A percentile compares a stretch with the other conserved stretches of the same genome.
These are phyloP conservation scores for Drosophila nebulosa DNA, from an alignment of 1,140 invertebrate species.

Conservation along the genomic window DNA sequence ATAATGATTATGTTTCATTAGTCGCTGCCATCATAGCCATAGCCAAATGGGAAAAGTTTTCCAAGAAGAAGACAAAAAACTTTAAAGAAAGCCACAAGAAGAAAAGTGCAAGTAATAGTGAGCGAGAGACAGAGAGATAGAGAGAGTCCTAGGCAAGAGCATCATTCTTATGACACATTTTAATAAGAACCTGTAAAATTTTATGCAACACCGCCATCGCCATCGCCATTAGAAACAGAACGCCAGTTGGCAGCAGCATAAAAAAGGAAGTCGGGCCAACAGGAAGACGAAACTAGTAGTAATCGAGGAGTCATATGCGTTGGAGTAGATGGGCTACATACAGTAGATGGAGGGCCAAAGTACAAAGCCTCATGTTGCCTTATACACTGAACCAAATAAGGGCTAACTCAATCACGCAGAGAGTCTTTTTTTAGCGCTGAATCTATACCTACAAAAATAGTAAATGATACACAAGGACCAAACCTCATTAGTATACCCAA, in stretches of 20 bases:
- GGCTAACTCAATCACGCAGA: background rate
- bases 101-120: conserved; percentile 64
- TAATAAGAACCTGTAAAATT: conserved; percentile 70
- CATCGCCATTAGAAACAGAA: conserved; percentile 9
- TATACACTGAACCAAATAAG: conserved; percentile 12
- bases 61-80: conserved; percentile 9
- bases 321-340: conserved; percentile 23
- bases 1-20: conserved; percentile 77
- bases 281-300: conserved; percentile 13
- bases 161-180: conserved; percentile 41
- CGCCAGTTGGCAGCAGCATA: conserved; percentile 30
- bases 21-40: conserved; percentile 2
- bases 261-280: conserved; percentile 34
- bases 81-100: conserved; percentile 36
- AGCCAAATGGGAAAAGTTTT: conserved; percentile 51
- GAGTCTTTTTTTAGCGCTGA: no score
- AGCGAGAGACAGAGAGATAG: no score
- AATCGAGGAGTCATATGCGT: conserved; percentile 23
- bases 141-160: background rate
- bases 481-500: no score
- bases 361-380: conserved; percentile 3
- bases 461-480: no score
- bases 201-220: conserved; percentile 43
- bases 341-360: conserved; percentile 14
- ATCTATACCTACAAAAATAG: no score